phyloP scores from a whole-genome alignment of 2,113 vertebrate genomes.

The Amphiprion percula region DNA sequence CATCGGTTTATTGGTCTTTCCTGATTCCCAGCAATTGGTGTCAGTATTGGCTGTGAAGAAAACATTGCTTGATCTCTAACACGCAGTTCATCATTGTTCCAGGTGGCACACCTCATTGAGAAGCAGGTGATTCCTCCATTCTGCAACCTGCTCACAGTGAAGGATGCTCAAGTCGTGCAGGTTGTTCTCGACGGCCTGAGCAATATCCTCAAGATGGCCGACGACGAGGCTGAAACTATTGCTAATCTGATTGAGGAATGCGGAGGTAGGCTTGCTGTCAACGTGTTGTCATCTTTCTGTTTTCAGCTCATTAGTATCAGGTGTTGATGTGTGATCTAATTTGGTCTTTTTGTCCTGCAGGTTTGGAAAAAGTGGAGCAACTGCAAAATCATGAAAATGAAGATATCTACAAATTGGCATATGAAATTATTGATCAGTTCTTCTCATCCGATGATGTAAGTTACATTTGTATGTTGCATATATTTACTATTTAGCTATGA shows the following conservation, averaged over 20 bases:
- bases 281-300: background rate
- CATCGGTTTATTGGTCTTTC: background rate
- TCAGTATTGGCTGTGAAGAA: no score
- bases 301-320: background rate
- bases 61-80: no score
- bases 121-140: slow-evolving; percentile 99
- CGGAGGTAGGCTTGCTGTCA: slow-evolving; percentile 86
- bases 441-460: slow-evolving; percentile 99
- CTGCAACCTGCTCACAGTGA: slow-evolving; percentile 98
- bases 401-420: slow-evolving; percentile 99
- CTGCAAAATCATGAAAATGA: slow-evolving; percentile 99
- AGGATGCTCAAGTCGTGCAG: slow-evolving; percentile 98
- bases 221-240: slow-evolving; percentile 97
- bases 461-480: slow-evolving; percentile 10
- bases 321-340: background rate
- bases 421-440: slow-evolving; percentile 99
- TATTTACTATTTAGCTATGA: background rate
- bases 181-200: slow-evolving; percentile 98
- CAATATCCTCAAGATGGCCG: slow-evolving; percentile 99
- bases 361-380: slow-evolving; percentile 98
- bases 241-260: slow-evolving; percentile 99
- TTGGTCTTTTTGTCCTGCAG: slow-evolving; percentile 71
- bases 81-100: background rate
- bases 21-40: no score
- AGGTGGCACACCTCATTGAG: slow-evolving; percentile 98